Evolutionary conservation across 1,140 invertebrate species (phyloP).

Genomic region (Polypedilum vanderplanki): DNA sequence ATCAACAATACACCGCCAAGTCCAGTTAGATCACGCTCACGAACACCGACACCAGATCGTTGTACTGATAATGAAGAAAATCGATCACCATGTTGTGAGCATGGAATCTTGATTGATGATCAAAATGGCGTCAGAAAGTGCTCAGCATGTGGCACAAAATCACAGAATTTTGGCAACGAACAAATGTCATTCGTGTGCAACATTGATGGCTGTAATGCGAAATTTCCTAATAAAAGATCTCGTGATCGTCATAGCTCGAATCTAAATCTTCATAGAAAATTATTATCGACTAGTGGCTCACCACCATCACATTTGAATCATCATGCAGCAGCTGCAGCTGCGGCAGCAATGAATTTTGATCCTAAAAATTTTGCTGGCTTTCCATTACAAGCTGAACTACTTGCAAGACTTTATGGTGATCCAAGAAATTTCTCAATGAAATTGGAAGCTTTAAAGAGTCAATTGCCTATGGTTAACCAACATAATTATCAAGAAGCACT

Average conservation of each 20-base stretch:
- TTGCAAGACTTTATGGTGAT: slow-evolving; percentile 75
- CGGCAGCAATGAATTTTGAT: slow-evolving; percentile 45
- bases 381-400: slow-evolving; percentile 66
- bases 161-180: slow-evolving; percentile 92
- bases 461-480: slow-evolving; percentile 34
- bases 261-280: slow-evolving; percentile 81
- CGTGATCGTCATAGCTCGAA: slow-evolving; percentile 90
- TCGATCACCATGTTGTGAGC: slow-evolving; percentile 1
- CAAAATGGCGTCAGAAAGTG: slow-evolving; percentile 74
- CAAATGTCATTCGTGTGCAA: slow-evolving; percentile 95
- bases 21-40: slow-evolving; percentile 22
- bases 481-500: slow-evolving; percentile 41
- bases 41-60: slow-evolving; percentile 22
- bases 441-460: slow-evolving; percentile 50
- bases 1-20: slow-evolving; percentile 23
- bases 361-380: slow-evolving; percentile 35
- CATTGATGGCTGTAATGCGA: slow-evolving; percentile 91
- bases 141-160: slow-evolving; percentile 88
- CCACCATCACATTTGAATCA: slow-evolving; percentile 41
- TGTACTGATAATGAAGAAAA: not conserved
- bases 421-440: slow-evolving; percentile 47
- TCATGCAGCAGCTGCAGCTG: not conserved
- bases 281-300: slow-evolving; percentile 65
- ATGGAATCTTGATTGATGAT: slow-evolving; percentile 32
- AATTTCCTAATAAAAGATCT: slow-evolving; percentile 90